phyloP scores from a whole-genome alignment of 2,113 vertebrate species.

The Echinops telfairi region DNA sequence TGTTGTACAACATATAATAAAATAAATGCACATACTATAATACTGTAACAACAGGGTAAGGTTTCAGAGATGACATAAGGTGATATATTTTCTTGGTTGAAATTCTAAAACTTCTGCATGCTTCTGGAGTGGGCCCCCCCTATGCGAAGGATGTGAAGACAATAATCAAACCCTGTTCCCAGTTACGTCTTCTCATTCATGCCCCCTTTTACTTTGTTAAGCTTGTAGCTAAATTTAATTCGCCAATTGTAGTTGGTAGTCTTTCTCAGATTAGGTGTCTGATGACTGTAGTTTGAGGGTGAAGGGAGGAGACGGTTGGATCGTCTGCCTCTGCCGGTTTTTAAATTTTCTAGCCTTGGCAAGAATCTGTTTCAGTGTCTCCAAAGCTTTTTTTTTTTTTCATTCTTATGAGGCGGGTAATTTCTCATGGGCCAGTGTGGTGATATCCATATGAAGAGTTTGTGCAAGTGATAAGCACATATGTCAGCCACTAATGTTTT shows the following conservation, averaged over 20 bases:
- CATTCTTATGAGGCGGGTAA: background rate
- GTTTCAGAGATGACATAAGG: background rate
- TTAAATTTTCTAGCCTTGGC: constrained; percentile 8
- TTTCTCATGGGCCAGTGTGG: background rate
- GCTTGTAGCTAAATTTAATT: background rate
- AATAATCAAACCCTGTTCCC: background rate
- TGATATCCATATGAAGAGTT: background rate
- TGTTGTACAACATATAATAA: background rate
- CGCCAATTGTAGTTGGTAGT: background rate
- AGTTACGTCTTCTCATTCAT: background rate
- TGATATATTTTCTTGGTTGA: background rate
- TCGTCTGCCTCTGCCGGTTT: background rate
- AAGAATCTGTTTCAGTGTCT: background rate
- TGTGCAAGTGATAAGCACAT: background rate
- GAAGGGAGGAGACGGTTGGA: background rate
- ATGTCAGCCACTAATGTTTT: background rate
- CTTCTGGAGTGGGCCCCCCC: background rate
- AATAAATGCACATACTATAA: background rate
- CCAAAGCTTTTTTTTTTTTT: background rate
- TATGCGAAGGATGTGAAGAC: background rate
- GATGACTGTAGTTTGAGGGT: background rate
- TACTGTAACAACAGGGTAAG: background rate
- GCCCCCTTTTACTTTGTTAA: background rate
- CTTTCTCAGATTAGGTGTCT: background rate
- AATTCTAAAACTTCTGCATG: background rate